Evolutionary conservation across 2,113 vertebrate species (phyloP).

Genomic region (Channa argus): DNA sequence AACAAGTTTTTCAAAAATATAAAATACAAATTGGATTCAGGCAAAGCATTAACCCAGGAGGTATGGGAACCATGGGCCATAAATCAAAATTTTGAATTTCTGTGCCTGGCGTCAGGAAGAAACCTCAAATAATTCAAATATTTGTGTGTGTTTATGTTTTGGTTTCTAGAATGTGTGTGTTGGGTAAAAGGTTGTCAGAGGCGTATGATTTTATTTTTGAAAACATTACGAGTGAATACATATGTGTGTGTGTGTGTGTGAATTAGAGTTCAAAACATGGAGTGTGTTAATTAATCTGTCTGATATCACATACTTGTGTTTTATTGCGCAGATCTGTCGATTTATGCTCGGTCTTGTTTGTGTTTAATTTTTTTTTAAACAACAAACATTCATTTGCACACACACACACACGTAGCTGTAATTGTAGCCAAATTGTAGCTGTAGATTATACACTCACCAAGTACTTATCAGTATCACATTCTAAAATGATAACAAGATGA

Average conservation of each 20-base stretch:
- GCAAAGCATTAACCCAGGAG: too few relatives aligned
- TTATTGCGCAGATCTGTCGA: constrained; percentile 51
- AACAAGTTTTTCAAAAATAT: background rate
- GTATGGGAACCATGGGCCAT: constrained; percentile 29
- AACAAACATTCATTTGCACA: constrained; percentile 14
- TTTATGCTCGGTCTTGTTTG: constrained; percentile 36
- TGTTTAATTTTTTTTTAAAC: constrained; percentile 30
- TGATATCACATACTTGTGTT: constrained; percentile 42
- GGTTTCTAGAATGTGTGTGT: background rate
- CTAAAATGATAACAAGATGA: constrained; percentile 33
- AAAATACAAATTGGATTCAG: too few relatives aligned
- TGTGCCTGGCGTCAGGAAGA: constrained; percentile 7
- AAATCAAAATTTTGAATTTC: constrained; percentile 47
- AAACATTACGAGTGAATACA: constrained; percentile 27
- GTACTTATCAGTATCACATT: constrained; percentile 45
- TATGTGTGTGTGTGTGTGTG: constrained; percentile 8
- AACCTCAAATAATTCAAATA: constrained; percentile 10
- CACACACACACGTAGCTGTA: too few relatives aligned
- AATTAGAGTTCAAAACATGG: background rate
- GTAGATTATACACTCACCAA: constrained; percentile 63
- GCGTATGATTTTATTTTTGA: constrained; percentile 1
- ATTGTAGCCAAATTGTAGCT: constrained; percentile 50
- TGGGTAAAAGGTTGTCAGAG: constrained; percentile 3
- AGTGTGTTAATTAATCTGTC: constrained; percentile 33
- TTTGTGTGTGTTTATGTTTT: background rate